These are phyloP conservation scores for Drosophila rhopaloa DNA, from an alignment of 1,140 invertebrate species.

Conservation along the genomic window DNA sequence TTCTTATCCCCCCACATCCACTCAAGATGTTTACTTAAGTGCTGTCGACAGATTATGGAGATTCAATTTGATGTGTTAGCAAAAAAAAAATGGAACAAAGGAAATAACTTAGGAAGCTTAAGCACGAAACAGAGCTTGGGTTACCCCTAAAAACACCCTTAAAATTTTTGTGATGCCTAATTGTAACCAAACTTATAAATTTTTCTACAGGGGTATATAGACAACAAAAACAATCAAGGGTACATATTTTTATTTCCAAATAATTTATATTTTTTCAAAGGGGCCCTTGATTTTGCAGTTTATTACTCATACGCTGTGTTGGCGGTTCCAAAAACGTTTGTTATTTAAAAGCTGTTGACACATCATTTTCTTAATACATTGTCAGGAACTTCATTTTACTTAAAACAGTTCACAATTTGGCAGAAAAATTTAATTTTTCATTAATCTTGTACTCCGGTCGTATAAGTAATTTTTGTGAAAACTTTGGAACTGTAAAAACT, in stretches of 20 bases:
- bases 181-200: no score
- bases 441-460: no score
- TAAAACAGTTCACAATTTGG: background rate
- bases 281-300: no score
- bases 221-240: no score
- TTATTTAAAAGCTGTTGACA: background rate
- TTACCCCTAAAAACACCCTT: background rate
- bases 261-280: background rate
- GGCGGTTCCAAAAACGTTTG: background rate
- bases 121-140: background rate
- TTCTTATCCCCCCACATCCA: background rate
- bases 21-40: constrained; percentile 31
- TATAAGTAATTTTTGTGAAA: no score
- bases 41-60: constrained; percentile 36
- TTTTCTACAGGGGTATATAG: no score
- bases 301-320: constrained; percentile 15
- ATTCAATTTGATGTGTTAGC: constrained; percentile 37
- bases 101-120: constrained; percentile 18
- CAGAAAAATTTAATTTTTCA: background rate
- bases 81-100: constrained; percentile 23
- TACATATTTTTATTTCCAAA: no score
- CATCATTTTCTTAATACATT: background rate
- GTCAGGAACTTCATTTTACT: background rate
- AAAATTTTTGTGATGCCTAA: background rate
- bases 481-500: background rate